These are phyloP conservation scores for Sitta carolinensis DNA, from an alignment of 2,797 vertebrate genomes.

Conservation along the genomic window DNA sequence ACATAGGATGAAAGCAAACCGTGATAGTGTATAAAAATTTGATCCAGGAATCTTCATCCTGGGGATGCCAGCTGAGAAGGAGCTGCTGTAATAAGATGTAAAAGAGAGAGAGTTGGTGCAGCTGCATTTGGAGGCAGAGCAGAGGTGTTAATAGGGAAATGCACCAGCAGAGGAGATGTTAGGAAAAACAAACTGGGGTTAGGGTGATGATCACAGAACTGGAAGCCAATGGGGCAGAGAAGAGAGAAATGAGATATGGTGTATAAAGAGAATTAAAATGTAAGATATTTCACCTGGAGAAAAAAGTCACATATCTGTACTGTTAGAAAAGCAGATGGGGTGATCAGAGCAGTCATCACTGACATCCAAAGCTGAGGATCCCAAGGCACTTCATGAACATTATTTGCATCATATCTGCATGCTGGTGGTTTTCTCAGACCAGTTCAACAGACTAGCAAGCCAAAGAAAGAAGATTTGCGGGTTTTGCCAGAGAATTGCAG, in stretches of 20 bases:
- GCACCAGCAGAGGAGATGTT: slow-evolving; percentile 7
- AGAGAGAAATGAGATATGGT: neutral
- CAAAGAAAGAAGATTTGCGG: neutral
- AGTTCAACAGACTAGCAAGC: neutral
- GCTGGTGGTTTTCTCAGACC: neutral
- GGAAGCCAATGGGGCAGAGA: neutral
- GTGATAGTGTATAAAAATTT: neutral
- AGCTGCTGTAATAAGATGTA: slow-evolving; percentile 32
- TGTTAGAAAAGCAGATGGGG: neutral
- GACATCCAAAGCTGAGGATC: neutral
- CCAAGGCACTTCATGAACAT: neutral
- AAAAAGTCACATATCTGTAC: neutral
- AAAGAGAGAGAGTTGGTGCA: slow-evolving; percentile 36
- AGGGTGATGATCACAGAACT: neutral
- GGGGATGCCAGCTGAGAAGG: slow-evolving; percentile 11
- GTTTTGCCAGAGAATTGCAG: neutral
- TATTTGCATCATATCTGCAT: neutral
- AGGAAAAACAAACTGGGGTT: slow-evolving; percentile 23
- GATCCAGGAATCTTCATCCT: slow-evolving; percentile 8
- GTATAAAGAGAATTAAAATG: neutral
- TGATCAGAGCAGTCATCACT: neutral
- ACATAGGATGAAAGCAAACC: slow-evolving; percentile 1
- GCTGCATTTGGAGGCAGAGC: slow-evolving; percentile 12
- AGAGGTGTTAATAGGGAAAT: slow-evolving; percentile 40
- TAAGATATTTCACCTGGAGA: neutral